These are phyloP conservation scores for Gephyroberyx darwinii DNA, from an alignment of 2,797 vertebrate species.

Conservation along the genomic window DNA sequence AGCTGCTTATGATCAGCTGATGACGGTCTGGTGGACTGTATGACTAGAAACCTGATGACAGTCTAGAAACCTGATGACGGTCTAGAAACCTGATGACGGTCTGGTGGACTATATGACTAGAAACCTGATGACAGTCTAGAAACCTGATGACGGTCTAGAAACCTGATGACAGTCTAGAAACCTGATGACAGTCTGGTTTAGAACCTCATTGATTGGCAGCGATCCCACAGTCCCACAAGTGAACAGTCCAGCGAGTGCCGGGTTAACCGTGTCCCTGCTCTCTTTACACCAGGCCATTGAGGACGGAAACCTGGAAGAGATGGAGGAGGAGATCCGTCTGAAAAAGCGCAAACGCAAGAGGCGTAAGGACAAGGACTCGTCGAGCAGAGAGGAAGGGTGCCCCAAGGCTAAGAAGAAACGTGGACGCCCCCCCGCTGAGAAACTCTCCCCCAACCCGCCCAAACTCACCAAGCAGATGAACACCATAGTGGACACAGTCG, in stretches of 20 bases:
- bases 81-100: too few species aligned
- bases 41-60: too few species aligned
- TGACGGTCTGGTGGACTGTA: too few species aligned
- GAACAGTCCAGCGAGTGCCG: background rate
- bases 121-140: too few species aligned
- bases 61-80: too few species aligned
- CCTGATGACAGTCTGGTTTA: too few species aligned
- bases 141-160: too few species aligned
- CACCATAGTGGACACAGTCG: slow-evolving; percentile 94
- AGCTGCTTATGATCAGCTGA: too few species aligned
- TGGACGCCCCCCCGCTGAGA: slow-evolving; percentile 95
- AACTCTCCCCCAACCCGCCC: slow-evolving; percentile 93
- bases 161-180: too few species aligned
- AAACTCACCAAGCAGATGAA: slow-evolving; percentile 98
- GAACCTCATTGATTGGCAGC: background rate
- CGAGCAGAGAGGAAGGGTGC: slow-evolving; percentile 86
- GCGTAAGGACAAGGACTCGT: slow-evolving; percentile 90
- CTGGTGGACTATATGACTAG: too few species aligned
- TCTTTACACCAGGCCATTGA: slow-evolving; percentile 87
- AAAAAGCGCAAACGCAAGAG: slow-evolving; percentile 96
- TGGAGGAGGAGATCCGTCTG: slow-evolving; percentile 97
- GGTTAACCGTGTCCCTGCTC: accelerated
- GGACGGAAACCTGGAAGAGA: slow-evolving; percentile 98
- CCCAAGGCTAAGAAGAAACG: slow-evolving; percentile 94
- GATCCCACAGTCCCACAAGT: background rate